Base-by-base conservation (phyloP, 2,113 vertebrate species). In the Phalacrocorax pelagicus region DNA sequence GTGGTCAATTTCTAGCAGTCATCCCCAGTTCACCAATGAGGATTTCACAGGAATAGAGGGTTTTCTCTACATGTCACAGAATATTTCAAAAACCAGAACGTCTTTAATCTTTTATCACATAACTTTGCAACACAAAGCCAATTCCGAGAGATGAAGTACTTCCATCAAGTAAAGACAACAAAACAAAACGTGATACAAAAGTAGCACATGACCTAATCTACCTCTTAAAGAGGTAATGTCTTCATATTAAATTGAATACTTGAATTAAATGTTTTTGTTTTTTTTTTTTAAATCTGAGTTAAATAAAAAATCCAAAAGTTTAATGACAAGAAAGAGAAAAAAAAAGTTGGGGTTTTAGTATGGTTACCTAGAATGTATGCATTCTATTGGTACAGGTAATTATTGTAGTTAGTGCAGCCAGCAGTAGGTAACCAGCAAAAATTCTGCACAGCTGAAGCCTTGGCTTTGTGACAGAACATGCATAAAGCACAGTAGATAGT, bases 381-480 rank as follows among this genome's bases (percentile, higher is more conserved):
- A 47, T 79, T 91, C 61, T 51, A 32, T n/a, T 62, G 58, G 47
- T 49, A 61, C 36, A 91, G 65, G 47, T 57, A 85, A 22, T 89
- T 81, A 91, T 13, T 69, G n/a, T 38, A 62, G 59, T 52, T 70
- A 57, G 57, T 34, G 52, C n/a, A 81, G 71, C 46, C 70, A 75
- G 57, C 0, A 2, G 74, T 55, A 71, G 79, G 85, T 86, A 90
- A 85, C 70, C 70, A 88, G 87, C 36, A 95, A 85, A 80, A 94
- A 85, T 77, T 69, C 42, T 59, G 86, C 78, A 74, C 29, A 81
- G 77, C 62, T 88, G 44, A 79, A 88, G 32, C 7, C 6, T 47
- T 96, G 81, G 81, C 81, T 62, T 69, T 81, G 70, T 88, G 91
- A 94, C 92, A 90, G 65, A 89, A 69, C 73, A 42, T 22, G 49